Evolutionary conservation across 2,888 invertebrate species (phyloP).

Genomic region (Rhingia rostrata): DNA sequence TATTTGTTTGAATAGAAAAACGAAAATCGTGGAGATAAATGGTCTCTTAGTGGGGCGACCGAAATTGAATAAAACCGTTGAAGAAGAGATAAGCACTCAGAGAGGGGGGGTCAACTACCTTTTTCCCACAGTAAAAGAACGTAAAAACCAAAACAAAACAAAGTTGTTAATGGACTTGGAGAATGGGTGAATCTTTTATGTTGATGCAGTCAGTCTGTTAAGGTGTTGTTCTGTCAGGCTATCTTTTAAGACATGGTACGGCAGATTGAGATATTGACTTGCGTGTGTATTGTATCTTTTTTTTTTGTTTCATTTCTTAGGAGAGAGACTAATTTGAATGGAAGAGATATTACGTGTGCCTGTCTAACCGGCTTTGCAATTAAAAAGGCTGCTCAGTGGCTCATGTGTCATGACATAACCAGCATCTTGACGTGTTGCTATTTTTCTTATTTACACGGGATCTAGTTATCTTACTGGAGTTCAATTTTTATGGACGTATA

Average conservation of each 20-base stretch:
- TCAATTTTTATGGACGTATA: slow-evolving; percentile 2
- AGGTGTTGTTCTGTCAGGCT: slow-evolving; percentile 30
- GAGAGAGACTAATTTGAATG: slow-evolving; percentile 1
- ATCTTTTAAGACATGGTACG: background rate
- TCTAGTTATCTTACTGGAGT: background rate
- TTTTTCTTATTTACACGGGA: background rate
- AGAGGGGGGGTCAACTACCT: slow-evolving; percentile 42
- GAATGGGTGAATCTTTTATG: slow-evolving; percentile 40
- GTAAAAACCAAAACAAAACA: slow-evolving; percentile 36
- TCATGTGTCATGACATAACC: slow-evolving; percentile 27
- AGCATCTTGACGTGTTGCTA: slow-evolving; percentile 12
- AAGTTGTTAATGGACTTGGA: slow-evolving; percentile 54
- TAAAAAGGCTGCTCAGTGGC: slow-evolving; percentile 18
- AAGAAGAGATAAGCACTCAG: slow-evolving; percentile 58
- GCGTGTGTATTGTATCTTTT: slow-evolving; percentile 21
- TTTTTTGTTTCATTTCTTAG: background rate
- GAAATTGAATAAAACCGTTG: slow-evolving; percentile 66
- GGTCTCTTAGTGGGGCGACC: slow-evolving; percentile 38
- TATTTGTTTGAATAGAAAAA: slow-evolving; percentile 65
- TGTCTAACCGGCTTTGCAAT: slow-evolving; percentile 55
- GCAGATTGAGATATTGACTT: slow-evolving; percentile 21
- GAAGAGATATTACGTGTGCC: slow-evolving; percentile 28
- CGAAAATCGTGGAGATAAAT: slow-evolving; percentile 56
- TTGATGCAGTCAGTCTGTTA: slow-evolving; percentile 42
- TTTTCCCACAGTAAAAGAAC: slow-evolving; percentile 16